phyloP scores from a whole-genome alignment of 2,113 vertebrate genomes.

The Oenanthe melanoleuca region DNA sequence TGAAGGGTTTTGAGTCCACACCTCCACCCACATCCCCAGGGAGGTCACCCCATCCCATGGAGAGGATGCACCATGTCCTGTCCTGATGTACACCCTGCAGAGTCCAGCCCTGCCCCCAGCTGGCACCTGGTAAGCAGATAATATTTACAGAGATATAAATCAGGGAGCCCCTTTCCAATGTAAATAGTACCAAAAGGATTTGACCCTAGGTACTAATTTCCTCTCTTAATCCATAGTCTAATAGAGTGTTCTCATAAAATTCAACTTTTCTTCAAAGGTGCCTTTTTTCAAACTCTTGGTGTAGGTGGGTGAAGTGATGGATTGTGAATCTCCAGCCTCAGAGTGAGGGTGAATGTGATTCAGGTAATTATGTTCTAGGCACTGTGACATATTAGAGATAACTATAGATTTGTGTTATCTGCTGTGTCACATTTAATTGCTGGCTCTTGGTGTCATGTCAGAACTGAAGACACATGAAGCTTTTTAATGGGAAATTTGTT shows the following conservation, averaged over 20 bases:
- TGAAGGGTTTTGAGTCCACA: not conserved
- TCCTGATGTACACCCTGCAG: not conserved
- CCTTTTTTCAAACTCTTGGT: not conserved
- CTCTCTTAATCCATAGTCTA: not conserved
- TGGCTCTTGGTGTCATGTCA: not conserved
- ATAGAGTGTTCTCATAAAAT: not conserved
- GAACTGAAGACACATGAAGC: not conserved
- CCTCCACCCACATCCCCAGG: not conserved
- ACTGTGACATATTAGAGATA: not conserved
- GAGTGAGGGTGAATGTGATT: not conserved
- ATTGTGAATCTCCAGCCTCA: not conserved
- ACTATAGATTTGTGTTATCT: not conserved
- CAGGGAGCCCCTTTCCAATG: not conserved
- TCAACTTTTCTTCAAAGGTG: not conserved
- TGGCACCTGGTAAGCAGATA: not conserved
- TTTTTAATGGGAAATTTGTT: not conserved
- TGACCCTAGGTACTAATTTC: constrained; percentile 2
- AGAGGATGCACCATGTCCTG: not conserved
- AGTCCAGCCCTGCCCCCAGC: not conserved
- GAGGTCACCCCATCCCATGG: not conserved
- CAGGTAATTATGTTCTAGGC: not conserved
- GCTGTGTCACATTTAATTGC: constrained; percentile 4
- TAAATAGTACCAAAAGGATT: not conserved
- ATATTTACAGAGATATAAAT: not conserved
- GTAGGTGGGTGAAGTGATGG: not conserved